Percentiles rank a stretch among this genome's conserved stretches.
These are phyloP conservation scores for Syngnathus scovelli DNA, from an alignment of 2,113 vertebrate genomes.

Conservation along the genomic window DNA sequence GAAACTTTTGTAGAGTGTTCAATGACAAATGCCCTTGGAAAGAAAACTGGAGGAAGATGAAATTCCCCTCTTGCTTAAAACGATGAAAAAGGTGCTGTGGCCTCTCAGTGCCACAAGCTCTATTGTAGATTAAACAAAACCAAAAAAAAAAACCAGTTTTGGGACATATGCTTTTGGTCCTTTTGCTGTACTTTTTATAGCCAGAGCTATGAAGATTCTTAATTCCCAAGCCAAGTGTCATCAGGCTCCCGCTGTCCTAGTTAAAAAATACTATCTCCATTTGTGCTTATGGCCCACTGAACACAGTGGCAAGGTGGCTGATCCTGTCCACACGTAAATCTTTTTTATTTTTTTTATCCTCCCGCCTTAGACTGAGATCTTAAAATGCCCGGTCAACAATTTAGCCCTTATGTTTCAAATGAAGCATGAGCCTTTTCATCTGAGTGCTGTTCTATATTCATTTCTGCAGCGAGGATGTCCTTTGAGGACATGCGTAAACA, in stretches of 20 bases:
- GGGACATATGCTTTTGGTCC: constrained; percentile 42
- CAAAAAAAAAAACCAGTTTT: constrained; percentile 27
- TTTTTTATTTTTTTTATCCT: constrained; percentile 19
- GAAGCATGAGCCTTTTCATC: constrained; percentile 27
- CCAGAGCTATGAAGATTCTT: constrained; percentile 52
- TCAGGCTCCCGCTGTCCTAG: constrained; percentile 47
- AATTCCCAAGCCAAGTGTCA: constrained; percentile 63
- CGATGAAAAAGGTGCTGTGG: constrained; percentile 34
- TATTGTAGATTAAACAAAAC: constrained; percentile 46
- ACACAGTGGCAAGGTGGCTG: constrained; percentile 46
- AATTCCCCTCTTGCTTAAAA: constrained; percentile 52
- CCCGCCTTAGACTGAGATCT: constrained; percentile 10
- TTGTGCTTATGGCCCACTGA: constrained; percentile 24
- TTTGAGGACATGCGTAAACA: constrained; percentile 1
- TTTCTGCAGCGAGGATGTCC: constrained; percentile 12
- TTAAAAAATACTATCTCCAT: constrained; percentile 53
- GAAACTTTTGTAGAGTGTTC: constrained; percentile 42
- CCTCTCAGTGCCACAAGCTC: constrained; percentile 43
- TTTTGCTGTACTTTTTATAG: constrained; percentile 54
- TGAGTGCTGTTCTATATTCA: constrained; percentile 29
- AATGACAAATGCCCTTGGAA: constrained; percentile 64
- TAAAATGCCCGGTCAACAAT: constrained; percentile 41
- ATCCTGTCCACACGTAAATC: constrained; percentile 10
- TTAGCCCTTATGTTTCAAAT: constrained; percentile 38
- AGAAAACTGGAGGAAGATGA: constrained; percentile 38